Percentiles rank a stretch among this genome's conserved stretches.
Conservation (phyloP, 2,888 invertebrate species). For the Napeogenes sylphis region DNA sequence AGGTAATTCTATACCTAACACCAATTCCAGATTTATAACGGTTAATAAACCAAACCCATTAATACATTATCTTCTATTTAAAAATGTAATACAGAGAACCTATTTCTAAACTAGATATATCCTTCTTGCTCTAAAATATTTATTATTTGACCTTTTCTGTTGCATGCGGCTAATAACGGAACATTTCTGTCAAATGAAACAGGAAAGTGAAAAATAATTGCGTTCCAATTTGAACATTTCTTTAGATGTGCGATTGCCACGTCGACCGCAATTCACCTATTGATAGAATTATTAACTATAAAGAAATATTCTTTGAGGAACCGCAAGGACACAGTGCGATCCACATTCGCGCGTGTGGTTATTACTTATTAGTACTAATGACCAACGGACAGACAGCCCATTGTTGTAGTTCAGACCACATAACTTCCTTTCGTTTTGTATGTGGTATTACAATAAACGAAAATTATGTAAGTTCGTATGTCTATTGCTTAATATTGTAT, state of each 20-base stretch:
- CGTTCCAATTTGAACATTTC: conserved; percentile 49
- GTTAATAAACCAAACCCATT: too few relatives aligned
- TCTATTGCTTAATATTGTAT: too few relatives aligned
- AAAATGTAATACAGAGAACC: too few relatives aligned
- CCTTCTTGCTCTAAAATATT: conserved; percentile 5
- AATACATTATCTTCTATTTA: too few relatives aligned
- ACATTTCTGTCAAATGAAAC: conserved; percentile 48
- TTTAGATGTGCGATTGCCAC: conserved; percentile 54
- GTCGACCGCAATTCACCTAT: conserved; percentile 64
- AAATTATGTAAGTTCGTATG: not conserved
- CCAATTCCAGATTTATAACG: too few relatives aligned
- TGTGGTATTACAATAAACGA: not conserved
- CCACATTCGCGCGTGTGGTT: conserved; percentile 59
- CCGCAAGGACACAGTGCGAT: conserved; percentile 58
- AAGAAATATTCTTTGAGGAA: conserved; percentile 53
- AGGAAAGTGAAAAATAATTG: conserved; percentile 27
- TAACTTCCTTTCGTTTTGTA: conserved; percentile 41
- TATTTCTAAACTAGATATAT: not conserved
- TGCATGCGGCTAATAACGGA: conserved; percentile 35
- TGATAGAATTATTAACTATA: conserved; percentile 68
- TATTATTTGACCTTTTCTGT: conserved; percentile 30
- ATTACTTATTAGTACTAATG: conserved; percentile 60
- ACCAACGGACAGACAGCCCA: conserved; percentile 47
- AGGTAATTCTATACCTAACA: too few relatives aligned
- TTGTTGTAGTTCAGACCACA: conserved; percentile 54